Percentiles rank a stretch among this genome's conserved stretches.
Evolutionary conservation across 2,113 vertebrate species (phyloP).

Genomic region (Greenwoodochromis staneri): DNA sequence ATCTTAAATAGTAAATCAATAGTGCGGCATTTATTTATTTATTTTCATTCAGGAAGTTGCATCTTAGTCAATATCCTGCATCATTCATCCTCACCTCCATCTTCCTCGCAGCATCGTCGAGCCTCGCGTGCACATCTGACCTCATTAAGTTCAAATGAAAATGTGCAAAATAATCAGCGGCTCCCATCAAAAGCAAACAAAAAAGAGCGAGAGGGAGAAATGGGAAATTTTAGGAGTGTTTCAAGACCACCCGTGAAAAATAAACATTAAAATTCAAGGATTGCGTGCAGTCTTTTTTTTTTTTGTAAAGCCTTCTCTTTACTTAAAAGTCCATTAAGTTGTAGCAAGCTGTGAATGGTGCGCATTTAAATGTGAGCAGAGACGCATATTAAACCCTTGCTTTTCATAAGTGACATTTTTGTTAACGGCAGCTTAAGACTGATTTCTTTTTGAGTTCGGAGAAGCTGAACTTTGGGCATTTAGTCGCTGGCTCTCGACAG

Average conservation of each 20-base stretch:
- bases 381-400: conserved; percentile 48
- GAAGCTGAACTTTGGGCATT: conserved; percentile 41
- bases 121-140: background rate
- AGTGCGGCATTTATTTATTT: background rate
- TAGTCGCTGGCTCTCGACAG: conserved; percentile 31
- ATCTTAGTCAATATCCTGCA: conserved; percentile 40
- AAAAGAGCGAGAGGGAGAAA: background rate
- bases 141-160: conserved; percentile 4
- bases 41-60: conserved; percentile 40
- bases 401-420: conserved; percentile 56
- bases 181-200: background rate
- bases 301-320: conserved; percentile 10
- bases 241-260: background rate
- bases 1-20: conserved; percentile 60
- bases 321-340: conserved; percentile 53
- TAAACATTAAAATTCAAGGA: conserved; percentile 7
- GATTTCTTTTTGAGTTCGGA: conserved; percentile 42
- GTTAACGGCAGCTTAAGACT: conserved; percentile 53
- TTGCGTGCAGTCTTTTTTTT: background rate
- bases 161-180: background rate
- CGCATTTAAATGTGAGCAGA: conserved; percentile 38
- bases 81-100: conserved; percentile 32
- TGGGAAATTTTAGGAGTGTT: background rate
- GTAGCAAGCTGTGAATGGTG: conserved; percentile 18
- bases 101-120: background rate